Percentiles rank a stretch among this genome's conserved stretches.
phyloP scores from a whole-genome alignment of 1,140 invertebrate species.

The Brachionus angularis region DNA sequence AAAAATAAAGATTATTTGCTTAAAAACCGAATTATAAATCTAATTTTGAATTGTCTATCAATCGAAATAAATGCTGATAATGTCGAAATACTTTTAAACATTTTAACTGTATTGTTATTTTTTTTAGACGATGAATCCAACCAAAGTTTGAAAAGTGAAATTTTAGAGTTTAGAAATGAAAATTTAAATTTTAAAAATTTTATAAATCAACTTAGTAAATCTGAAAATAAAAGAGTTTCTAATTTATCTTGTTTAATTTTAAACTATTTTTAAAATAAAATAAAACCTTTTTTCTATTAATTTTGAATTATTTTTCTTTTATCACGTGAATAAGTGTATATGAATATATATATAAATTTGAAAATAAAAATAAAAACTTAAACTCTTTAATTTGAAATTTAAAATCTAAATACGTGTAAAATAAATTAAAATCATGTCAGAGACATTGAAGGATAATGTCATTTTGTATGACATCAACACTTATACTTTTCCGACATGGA shows the following conservation, averaged over 20 bases:
- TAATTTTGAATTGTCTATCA: conserved; percentile 7
- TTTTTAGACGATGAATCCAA: neutral
- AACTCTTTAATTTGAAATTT: too few relatives aligned
- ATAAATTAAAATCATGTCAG: neutral
- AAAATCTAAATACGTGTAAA: neutral
- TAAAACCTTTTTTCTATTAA: too few relatives aligned
- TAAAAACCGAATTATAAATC: neutral
- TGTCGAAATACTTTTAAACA: conserved; percentile 18
- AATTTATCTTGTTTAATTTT: conserved; percentile 13
- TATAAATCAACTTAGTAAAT: neutral
- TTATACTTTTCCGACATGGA: conserved; percentile 16
- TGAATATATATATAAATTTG: too few relatives aligned
- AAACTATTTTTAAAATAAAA: too few relatives aligned
- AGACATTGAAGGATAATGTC: neutral
- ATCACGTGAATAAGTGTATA: too few relatives aligned
- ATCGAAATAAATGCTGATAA: neutral
- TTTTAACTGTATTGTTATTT: conserved; percentile 10
- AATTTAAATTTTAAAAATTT: conserved; percentile 6
- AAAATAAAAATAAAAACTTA: too few relatives aligned
- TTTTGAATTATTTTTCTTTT: neutral
- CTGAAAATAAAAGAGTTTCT: conserved; percentile 8
- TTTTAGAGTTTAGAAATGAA: conserved; percentile 13
- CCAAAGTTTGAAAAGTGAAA: neutral
- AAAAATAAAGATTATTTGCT: conserved; percentile 1
- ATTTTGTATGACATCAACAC: conserved; percentile 19